These are phyloP conservation scores for Meandrusa payeni DNA, from an alignment of 2,888 invertebrate species.

Conservation along the genomic window DNA sequence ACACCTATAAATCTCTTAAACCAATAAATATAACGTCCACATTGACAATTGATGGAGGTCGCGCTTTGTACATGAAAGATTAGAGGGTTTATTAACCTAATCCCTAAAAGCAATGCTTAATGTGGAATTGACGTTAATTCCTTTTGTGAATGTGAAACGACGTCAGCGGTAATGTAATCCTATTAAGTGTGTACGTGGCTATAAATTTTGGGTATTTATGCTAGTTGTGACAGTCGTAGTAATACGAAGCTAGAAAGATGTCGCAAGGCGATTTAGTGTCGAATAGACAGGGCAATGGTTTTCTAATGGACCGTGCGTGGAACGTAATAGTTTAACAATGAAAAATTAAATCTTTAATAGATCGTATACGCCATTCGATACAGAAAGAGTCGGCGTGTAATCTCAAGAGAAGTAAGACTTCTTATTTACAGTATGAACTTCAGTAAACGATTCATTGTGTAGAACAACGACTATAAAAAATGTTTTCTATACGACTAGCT, in stretches of 20 bases:
- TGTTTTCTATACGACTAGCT: too few relatives aligned
- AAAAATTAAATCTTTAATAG: too few relatives aligned
- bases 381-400: too few relatives aligned
- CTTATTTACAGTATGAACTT: too few relatives aligned
- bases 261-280: neutral
- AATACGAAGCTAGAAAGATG: conserved; percentile 1
- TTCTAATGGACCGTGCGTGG: conserved; percentile 9
- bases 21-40: conserved; percentile 22
- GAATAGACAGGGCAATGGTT: neutral
- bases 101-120: conserved; percentile 35
- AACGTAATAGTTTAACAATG: neutral
- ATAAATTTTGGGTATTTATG: conserved; percentile 21
- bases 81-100: conserved; percentile 25
- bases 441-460: too few relatives aligned
- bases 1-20: conserved; percentile 15
- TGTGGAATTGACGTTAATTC: conserved; percentile 34
- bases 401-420: too few relatives aligned
- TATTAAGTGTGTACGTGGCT: conserved; percentile 16
- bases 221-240: conserved; percentile 17
- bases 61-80: conserved; percentile 27
- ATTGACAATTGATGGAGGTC: conserved; percentile 17
- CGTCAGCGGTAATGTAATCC: conserved; percentile 28
- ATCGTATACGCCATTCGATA: too few relatives aligned
- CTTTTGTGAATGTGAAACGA: conserved; percentile 25
- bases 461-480: too few relatives aligned